Percentiles rank a stretch among this genome's conserved stretches.
phyloP scores from a whole-genome alignment of 2,888 invertebrate genomes.

The Dromius quadrimaculatus region DNA sequence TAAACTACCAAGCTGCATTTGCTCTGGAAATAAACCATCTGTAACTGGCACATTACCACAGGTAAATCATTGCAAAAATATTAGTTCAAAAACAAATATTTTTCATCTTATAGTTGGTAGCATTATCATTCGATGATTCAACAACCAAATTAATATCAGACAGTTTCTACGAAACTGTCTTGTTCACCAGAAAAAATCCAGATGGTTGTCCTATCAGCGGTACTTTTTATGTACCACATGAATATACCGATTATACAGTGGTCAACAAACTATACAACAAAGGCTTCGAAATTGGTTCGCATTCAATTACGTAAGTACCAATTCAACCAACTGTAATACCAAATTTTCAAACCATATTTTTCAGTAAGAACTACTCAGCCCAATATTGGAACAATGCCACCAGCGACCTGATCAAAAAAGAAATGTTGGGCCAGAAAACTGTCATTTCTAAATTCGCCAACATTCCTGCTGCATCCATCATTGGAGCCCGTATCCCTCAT shows the following conservation, averaged over 20 bases:
- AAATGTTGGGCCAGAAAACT: constrained; percentile 63
- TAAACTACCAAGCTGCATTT: constrained; percentile 8
- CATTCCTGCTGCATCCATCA: constrained; percentile 61
- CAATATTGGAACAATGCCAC: constrained; percentile 62
- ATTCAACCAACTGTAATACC: neutral
- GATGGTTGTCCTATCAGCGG: constrained; percentile 74
- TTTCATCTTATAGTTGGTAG: constrained; percentile 71
- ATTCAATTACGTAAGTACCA: constrained; percentile 73
- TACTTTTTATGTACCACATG: constrained; percentile 80
- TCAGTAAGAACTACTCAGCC: constrained; percentile 54
- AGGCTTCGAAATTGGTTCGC: constrained; percentile 78
- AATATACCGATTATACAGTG: constrained; percentile 75
- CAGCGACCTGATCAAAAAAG: constrained; percentile 59
- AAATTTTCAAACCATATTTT: neutral
- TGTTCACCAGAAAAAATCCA: constrained; percentile 71
- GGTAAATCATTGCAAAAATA: neutral
- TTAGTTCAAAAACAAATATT: neutral
- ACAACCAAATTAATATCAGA: constrained; percentile 69
- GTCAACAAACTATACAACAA: constrained; percentile 72
- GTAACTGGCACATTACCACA: constrained; percentile 26
- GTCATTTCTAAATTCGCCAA: constrained; percentile 63
- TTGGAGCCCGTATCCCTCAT: constrained; percentile 69
- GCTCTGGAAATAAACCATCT: neutral
- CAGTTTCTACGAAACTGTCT: constrained; percentile 69
- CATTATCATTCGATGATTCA: constrained; percentile 77